phyloP scores from a whole-genome alignment of 1,140 invertebrate species.

The Drosophila fuyamai region DNA sequence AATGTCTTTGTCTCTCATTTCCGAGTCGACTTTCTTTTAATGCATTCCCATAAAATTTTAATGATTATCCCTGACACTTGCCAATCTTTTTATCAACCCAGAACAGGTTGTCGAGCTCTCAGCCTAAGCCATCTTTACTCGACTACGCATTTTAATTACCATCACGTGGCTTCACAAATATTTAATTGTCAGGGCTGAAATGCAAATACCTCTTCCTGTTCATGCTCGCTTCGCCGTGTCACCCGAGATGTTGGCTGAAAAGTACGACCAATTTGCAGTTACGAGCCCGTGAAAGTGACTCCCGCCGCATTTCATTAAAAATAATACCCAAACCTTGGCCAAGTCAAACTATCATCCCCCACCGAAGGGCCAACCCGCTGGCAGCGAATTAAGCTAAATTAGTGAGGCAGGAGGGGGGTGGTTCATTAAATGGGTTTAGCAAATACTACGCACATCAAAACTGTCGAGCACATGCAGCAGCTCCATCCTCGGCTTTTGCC shows the following conservation, averaged over 20 bases:
- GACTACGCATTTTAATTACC: slow-evolving; percentile 58
- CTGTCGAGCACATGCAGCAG: slow-evolving; percentile 14
- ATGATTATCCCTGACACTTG: slow-evolving; percentile 35
- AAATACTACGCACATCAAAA: slow-evolving; percentile 71
- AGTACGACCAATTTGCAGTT: slow-evolving; percentile 75
- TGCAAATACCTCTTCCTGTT: slow-evolving; percentile 56
- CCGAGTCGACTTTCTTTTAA: slow-evolving; percentile 2
- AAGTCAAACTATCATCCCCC: slow-evolving; percentile 56
- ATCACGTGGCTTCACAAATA: slow-evolving; percentile 64
- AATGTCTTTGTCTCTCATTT: slow-evolving; percentile 5
- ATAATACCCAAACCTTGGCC: slow-evolving; percentile 56
- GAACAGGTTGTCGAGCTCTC: slow-evolving; percentile 21
- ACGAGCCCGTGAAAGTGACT: slow-evolving; percentile 43
- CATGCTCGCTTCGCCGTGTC: slow-evolving; percentile 7
- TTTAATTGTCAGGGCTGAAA: slow-evolving; percentile 53
- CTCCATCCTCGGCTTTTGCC: slow-evolving; percentile 9
- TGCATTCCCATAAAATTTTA: slow-evolving; percentile 33
- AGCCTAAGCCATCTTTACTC: slow-evolving; percentile 37
- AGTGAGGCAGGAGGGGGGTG: slow-evolving; percentile 28
- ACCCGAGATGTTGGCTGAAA: slow-evolving; percentile 31
- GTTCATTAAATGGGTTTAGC: slow-evolving; percentile 72
- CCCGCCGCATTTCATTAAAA: slow-evolving; percentile 67
- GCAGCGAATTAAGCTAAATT: slow-evolving; percentile 75
- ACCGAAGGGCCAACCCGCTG: slow-evolving; percentile 40
- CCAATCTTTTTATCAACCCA: slow-evolving; percentile 74